Conservation (phyloP, 1,140 invertebrate species). For the Pinna nobilis region DNA sequence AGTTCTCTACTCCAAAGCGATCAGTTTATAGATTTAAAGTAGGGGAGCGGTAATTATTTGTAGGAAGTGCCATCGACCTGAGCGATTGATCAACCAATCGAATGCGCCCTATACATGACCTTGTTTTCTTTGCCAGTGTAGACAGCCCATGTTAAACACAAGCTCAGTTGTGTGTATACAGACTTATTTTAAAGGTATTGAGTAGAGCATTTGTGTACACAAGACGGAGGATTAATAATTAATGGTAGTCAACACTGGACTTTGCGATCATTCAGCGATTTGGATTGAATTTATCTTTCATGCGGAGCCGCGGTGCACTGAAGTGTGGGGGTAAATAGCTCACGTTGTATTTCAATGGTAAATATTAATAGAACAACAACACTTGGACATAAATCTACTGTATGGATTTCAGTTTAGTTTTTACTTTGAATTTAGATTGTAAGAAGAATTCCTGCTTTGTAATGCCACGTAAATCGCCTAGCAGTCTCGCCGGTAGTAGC, state of each 20-base stretch:
- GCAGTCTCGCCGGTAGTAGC: neutral
- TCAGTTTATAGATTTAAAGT: no score
- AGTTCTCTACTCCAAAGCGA: no score
- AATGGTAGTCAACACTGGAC: conserved; percentile 15
- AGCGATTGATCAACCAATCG: conserved; percentile 19
- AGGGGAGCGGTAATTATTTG: no score
- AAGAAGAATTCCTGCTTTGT: neutral
- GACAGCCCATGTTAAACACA: conserved; percentile 1
- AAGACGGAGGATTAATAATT: conserved; percentile 18
- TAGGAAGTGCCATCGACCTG: no score
- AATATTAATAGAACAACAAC: conserved; percentile 18
- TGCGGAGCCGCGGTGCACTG: no score
- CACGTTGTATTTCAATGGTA: conserved; percentile 12
- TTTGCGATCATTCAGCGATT: conserved; percentile 6
- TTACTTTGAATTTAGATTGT: neutral
- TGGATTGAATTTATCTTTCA: no score
- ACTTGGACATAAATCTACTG: conserved; percentile 6
- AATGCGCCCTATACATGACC: conserved; percentile 12
- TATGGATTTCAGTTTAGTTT: conserved; percentile 7
- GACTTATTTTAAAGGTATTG: conserved; percentile 6
- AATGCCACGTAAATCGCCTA: conserved; percentile 9
- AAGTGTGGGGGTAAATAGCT: no score
- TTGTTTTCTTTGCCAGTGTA: conserved; percentile 13
- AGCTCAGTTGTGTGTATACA: conserved; percentile 14
- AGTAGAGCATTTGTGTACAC: conserved; percentile 9